A percentile compares a stretch with the other conserved stretches of the same genome.
phyloP scores from a whole-genome alignment of 2,888 invertebrate species.

The Phalera bucephala region DNA sequence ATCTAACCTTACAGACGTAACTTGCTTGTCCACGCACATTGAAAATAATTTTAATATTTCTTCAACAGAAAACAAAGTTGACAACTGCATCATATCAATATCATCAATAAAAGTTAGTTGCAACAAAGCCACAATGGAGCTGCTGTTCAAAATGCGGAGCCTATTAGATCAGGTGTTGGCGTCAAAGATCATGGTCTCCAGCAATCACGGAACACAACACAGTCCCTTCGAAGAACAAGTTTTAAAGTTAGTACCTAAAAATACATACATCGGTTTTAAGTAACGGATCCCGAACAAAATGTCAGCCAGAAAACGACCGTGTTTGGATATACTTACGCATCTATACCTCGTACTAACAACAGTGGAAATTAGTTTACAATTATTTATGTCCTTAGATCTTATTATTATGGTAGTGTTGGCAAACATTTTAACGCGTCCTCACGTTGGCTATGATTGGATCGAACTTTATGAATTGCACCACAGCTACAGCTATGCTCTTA shows the following conservation, averaged over 20 bases:
- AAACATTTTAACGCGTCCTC: no score
- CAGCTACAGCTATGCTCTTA: no score
- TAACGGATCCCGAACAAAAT: not conserved
- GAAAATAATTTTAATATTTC: constrained; percentile 11
- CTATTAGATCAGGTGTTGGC: constrained; percentile 67
- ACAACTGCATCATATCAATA: constrained; percentile 51
- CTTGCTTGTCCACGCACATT: no score
- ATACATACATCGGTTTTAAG: not conserved
- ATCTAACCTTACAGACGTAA: no score
- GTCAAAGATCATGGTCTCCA: constrained; percentile 48
- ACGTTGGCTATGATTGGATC: no score
- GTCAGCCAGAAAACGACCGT: no score
- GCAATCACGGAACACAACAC: constrained; percentile 25
- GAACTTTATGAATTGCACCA: no score
- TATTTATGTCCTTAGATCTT: no score
- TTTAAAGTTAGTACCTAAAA: constrained; percentile 62
- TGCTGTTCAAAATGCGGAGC: constrained; percentile 54
- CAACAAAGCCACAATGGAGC: constrained; percentile 45
- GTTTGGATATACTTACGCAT: no score
- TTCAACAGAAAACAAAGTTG: constrained; percentile 38
- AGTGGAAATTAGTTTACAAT: no score
- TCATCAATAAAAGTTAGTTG: constrained; percentile 55
- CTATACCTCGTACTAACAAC: no score
- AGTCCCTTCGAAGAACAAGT: constrained; percentile 61
- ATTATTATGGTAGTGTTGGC: no score